These are phyloP conservation scores for Drosophila dives DNA, from an alignment of 2,888 invertebrate species.

Conservation along the genomic window DNA sequence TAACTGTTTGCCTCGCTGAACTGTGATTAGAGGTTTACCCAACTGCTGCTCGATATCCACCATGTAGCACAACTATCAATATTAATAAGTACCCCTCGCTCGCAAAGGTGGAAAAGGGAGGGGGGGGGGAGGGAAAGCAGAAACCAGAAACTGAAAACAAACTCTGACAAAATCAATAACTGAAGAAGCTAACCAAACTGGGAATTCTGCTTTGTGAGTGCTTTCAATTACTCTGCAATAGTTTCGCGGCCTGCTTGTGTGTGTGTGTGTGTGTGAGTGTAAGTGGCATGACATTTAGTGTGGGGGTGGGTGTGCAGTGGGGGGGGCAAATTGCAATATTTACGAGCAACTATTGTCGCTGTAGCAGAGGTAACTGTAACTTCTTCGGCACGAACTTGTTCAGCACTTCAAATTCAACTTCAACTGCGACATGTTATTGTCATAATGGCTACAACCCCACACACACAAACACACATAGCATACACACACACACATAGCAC, in stretches of 20 bases:
- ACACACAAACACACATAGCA: not conserved
- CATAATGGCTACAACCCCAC: conserved; percentile 55
- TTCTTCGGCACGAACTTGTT: conserved; percentile 52
- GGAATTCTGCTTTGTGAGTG: conserved; percentile 42
- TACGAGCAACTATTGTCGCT: conserved; percentile 44
- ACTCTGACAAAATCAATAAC: conserved; percentile 49
- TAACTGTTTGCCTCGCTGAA: not conserved
- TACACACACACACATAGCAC: not conserved
- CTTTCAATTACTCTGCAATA: conserved; percentile 76
- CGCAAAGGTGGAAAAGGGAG: not conserved
- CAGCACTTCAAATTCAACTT: conserved; percentile 55
- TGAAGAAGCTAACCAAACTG: conserved; percentile 40
- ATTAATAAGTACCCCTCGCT: not conserved
- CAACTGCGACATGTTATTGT: conserved; percentile 76
- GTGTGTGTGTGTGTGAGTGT: not conserved
- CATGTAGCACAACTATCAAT: not conserved
- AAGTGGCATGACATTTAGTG: not conserved
- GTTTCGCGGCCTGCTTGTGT: conserved; percentile 15
- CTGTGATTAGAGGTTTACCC: not conserved
- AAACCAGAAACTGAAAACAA: not conserved
- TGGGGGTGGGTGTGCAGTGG: not conserved
- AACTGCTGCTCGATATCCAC: not conserved
- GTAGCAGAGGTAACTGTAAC: conserved; percentile 34
- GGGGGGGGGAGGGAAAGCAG: not conserved
- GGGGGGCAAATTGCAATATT: conserved; percentile 21